Evolutionary conservation across 1,140 invertebrate genomes (phyloP).

Genomic region (Drosophila sucinea): DNA sequence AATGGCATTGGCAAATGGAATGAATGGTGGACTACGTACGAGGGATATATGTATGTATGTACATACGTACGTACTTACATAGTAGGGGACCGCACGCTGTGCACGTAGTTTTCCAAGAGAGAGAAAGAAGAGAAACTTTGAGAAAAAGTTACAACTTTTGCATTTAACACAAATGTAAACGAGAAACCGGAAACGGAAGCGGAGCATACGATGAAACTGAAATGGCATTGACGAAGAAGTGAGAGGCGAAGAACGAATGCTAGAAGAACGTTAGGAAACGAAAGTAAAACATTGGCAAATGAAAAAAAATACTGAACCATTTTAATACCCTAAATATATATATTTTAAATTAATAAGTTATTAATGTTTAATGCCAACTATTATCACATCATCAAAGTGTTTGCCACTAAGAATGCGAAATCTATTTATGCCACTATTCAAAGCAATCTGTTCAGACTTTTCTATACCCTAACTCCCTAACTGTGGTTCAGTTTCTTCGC

Average conservation of each 20-base stretch:
- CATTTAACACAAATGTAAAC: constrained; percentile 63
- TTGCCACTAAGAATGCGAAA: neutral
- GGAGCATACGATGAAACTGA: constrained; percentile 45
- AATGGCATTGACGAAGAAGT: constrained; percentile 55
- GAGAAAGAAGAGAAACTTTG: constrained; percentile 45
- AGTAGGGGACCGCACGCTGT: constrained; percentile 52
- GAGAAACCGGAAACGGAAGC: constrained; percentile 63
- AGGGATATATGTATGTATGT: neutral
- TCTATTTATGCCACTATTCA: neutral
- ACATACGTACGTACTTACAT: neutral
- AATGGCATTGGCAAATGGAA: constrained; percentile 26
- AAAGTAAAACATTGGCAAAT: constrained; percentile 25
- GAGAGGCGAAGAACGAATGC: constrained; percentile 14
- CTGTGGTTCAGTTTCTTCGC: constrained; percentile 30
- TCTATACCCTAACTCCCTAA: constrained; percentile 30
- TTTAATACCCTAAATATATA: neutral
- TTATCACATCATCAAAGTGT: neutral
- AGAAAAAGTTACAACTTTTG: constrained; percentile 53
- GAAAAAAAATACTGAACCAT: neutral
- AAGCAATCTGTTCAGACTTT: neutral
- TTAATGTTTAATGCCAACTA: neutral
- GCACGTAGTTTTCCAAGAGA: constrained; percentile 38
- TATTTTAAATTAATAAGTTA: too few relatives aligned
- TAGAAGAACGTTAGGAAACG: constrained; percentile 17
- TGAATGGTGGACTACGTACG: constrained; percentile 1